phyloP scores from a whole-genome alignment of 2,888 invertebrate species.

The Ennomos erosarius region DNA sequence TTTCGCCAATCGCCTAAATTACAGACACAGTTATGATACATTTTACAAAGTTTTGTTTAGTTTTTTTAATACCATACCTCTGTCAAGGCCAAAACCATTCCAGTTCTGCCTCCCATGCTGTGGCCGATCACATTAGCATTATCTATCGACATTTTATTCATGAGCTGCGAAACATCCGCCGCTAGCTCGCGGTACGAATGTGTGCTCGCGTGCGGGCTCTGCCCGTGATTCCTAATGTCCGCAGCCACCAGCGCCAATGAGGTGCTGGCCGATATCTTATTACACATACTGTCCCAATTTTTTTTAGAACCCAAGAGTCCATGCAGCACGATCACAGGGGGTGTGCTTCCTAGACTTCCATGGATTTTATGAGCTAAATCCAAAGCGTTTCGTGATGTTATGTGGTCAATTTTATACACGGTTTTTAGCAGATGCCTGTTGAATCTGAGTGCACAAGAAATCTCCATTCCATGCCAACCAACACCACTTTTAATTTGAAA shows the following conservation, averaged over 20 bases:
- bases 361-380: slow-evolving; percentile 85
- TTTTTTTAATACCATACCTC: slow-evolving; percentile 27
- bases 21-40: background rate
- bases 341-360: slow-evolving; percentile 44
- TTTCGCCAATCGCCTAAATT: too few relatives aligned
- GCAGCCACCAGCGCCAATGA: slow-evolving; percentile 92
- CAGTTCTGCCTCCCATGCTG: slow-evolving; percentile 97
- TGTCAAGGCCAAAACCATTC: slow-evolving; percentile 86
- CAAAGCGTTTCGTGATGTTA: slow-evolving; percentile 65
- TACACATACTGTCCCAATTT: slow-evolving; percentile 96
- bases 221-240: slow-evolving; percentile 98
- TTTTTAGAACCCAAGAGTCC: slow-evolving; percentile 96
- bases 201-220: slow-evolving; percentile 91
- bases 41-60: background rate
- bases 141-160: slow-evolving; percentile 84
- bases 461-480: slow-evolving; percentile 43
- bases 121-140: slow-evolving; percentile 88
- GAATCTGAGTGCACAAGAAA: slow-evolving; percentile 27
- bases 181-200: slow-evolving; percentile 92
- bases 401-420: slow-evolving; percentile 10
- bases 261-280: slow-evolving; percentile 87
- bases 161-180: slow-evolving; percentile 81
- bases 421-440: slow-evolving; percentile 20
- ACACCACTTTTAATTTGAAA: slow-evolving; percentile 2
- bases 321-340: slow-evolving; percentile 93